Base-by-base conservation (phyloP, 2,888 invertebrate genomes). In the Campoplex capitator region DNA sequence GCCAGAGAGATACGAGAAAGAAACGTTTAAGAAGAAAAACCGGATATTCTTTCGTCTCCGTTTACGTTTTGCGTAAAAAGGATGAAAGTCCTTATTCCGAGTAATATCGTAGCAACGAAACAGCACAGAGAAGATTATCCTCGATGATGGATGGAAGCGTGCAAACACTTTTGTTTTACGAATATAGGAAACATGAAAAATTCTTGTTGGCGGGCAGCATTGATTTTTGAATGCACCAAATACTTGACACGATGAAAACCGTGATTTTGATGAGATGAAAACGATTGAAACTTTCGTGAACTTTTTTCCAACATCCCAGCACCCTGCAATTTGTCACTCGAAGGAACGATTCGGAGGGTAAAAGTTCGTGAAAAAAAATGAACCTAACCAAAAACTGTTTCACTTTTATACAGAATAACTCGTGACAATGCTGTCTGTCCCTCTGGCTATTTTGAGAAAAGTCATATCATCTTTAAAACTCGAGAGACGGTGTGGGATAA, bases 101-200 rank as follows among this genome's bases (percentile, higher is more conserved):
- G 56, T n/a, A 76, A 83, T 56, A 65, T 71, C 58, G 73, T 45
- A 71, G 35, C 38, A 58, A 54, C 73, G 48, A 71, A 51, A 62
- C 65, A 45, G 35, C 77, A 71, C 70, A 80, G 68, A 56, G 83
- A 82, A n/a, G n/a, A n/a, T 75, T 58, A 56, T 62, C 82, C 62
- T 81, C 48, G 58, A 71, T 78, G 81, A 68, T 82, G 82, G 88
- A 89, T 88, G 86, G 86, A 62, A 88, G 80, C 74, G 86, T 77
- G 84, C 84, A 90, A 89, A 89, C 86, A 88, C 62, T 85, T 73
- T 65, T 58, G 11, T 58, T 56, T 18, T 71, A 28, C 42, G 62
- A n/a, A 51, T 51, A 65, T 18, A 51, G 23, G 6, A 18, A 42
- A 23, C 42, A 68, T 16, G 23, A 16, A 13, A 23, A 51, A 51